A percentile compares a stretch with the other conserved stretches of the same genome.
Conservation (phyloP, 1,140 invertebrate species). For the Drosophila jambulina region DNA sequence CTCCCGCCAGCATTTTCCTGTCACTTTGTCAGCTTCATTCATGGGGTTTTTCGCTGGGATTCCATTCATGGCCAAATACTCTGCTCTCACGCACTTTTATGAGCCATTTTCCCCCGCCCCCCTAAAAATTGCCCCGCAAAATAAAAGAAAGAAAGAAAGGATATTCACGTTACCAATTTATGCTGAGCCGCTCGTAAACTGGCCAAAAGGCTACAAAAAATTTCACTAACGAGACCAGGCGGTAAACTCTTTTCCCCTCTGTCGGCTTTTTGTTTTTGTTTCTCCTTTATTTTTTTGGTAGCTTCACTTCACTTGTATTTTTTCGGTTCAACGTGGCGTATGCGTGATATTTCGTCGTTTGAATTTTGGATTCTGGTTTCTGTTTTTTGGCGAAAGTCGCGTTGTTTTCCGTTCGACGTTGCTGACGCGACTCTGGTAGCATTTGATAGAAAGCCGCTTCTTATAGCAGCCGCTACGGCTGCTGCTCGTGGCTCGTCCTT, state of each 20-base stretch:
- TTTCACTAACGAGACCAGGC: slow-evolving; percentile 62
- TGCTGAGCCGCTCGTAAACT: slow-evolving; percentile 59
- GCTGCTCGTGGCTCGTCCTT: slow-evolving; percentile 31
- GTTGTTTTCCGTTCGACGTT: slow-evolving; percentile 63
- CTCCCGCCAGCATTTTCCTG: not conserved
- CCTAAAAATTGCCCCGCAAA: slow-evolving; percentile 4
- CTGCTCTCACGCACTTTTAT: slow-evolving; percentile 71
- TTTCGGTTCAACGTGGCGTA: slow-evolving; percentile 62
- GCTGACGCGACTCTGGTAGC: slow-evolving; percentile 70
- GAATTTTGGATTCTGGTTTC: not conserved
- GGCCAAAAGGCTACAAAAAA: slow-evolving; percentile 53
- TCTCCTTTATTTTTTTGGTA: slow-evolving; percentile 4
- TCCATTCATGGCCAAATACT: slow-evolving; percentile 74
- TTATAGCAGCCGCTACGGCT: slow-evolving; percentile 58
- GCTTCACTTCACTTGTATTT: slow-evolving; percentile 29
- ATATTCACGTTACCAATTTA: slow-evolving; percentile 53
- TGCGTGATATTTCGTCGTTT: slow-evolving; percentile 49
- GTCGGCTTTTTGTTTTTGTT: not conserved
- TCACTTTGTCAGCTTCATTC: slow-evolving; percentile 38
- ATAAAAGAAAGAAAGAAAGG: slow-evolving; percentile 8
- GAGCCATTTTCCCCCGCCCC: slow-evolving; percentile 23
- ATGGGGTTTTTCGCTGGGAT: slow-evolving; percentile 37
- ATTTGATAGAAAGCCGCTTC: slow-evolving; percentile 41
- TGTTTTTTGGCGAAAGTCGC: slow-evolving; percentile 7
- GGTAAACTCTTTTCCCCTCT: slow-evolving; percentile 42